Base-by-base conservation (phyloP, 2,888 invertebrate genomes). In the Biston stratarius region DNA sequence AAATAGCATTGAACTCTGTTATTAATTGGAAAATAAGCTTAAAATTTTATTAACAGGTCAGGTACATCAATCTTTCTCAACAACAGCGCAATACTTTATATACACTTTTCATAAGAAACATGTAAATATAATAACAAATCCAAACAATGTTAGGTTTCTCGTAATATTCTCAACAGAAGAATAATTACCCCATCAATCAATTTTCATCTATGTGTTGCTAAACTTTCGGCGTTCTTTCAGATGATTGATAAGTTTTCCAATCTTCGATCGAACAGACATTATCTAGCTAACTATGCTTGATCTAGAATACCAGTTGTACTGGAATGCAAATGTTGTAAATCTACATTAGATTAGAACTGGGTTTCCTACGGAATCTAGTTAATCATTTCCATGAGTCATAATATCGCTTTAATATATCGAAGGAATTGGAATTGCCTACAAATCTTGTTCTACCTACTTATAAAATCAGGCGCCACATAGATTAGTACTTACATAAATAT, bases 11-110 rank as follows among this genome's bases (percentile, higher is more conserved):
- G 70, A 77, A 74, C 70, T 67, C 66, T 68, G 58, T 45, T 61
- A 59, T 72, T 72, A 67, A 59, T 69, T 52, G 40, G 36, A 15
- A 61, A 70, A 63, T 71, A 56, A 59, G 64, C 62, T 57, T 24
- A 69, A 64, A 34, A 61, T 48, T 24, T 24, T 24, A 24, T 24
- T 55, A 55, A 42, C 65, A 58, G 80, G 80, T 79, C 80, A 78
- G 79, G 79, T 72, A 75, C 77, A 73, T 56, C 64, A 69, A 64
- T 72, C 72, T 70, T n/a, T 73, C 68, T 58, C 47, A 66, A 58
- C 53, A 72, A 61, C 66, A 67, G 67, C 67, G 69, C 51, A 62
- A 67, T 69, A 57, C 55, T 38, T 24, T 24, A 9, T n/a, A 51
- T 40, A 8, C 36, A 47, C 42, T 55, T 44, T 55, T 44, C 51